A percentile compares a stretch with the other conserved stretches of the same genome.
phyloP scores from a whole-genome alignment of 2,888 invertebrate species.

The Melipona bicolor region DNA sequence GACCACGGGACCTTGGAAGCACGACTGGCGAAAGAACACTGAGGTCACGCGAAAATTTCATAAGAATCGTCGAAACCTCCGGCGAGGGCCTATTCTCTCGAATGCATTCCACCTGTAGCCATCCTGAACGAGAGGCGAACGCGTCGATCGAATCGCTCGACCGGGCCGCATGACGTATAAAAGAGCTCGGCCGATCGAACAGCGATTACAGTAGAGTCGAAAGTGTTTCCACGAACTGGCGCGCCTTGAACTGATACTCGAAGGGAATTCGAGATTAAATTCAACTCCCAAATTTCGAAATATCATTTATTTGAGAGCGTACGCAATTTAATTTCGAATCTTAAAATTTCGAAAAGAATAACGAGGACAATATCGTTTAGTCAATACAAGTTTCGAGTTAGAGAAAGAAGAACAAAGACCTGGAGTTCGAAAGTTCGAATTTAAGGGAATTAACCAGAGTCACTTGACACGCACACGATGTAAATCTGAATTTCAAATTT shows the following conservation, averaged over 20 bases:
- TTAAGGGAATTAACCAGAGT: no score
- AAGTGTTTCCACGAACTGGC: constrained; percentile 58
- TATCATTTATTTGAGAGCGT: no score
- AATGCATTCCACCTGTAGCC: constrained; percentile 57
- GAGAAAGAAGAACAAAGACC: not conserved
- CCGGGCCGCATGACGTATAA: constrained; percentile 74
- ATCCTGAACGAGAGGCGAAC: constrained; percentile 64
- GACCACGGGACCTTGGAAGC: constrained; percentile 30
- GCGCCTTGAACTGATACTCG: not conserved
- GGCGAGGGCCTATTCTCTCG: constrained; percentile 58
- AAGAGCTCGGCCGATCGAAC: constrained; percentile 70
- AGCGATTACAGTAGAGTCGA: constrained; percentile 73
- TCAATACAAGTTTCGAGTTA: no score
- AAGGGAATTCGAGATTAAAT: no score
- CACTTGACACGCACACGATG: not conserved
- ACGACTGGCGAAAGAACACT: not conserved
- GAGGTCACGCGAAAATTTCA: constrained; percentile 52
- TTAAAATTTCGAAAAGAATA: not conserved
- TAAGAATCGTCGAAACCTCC: constrained; percentile 73
- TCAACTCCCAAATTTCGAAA: no score
- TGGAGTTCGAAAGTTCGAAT: not conserved
- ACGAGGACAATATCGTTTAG: not conserved
- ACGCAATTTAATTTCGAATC: not conserved
- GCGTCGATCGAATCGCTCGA: constrained; percentile 57
- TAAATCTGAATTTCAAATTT: not conserved